These are phyloP conservation scores for Paraescarpia echinospica DNA, from an alignment of 1,140 invertebrate species.

Conservation along the genomic window DNA sequence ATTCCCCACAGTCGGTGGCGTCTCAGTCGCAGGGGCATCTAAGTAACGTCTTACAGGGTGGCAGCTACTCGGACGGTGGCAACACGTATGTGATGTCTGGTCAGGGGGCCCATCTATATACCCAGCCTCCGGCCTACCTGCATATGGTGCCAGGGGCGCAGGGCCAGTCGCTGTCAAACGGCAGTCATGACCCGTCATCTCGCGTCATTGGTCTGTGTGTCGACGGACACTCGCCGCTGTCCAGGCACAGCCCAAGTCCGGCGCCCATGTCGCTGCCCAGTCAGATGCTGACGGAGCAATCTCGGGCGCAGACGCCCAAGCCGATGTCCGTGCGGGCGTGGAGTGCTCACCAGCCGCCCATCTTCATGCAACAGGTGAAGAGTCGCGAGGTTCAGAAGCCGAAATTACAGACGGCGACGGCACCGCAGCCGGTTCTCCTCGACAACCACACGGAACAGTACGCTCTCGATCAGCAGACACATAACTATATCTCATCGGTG, in stretches of 20 bases:
- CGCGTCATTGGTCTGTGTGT: neutral
- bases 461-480: neutral
- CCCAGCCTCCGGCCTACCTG: neutral
- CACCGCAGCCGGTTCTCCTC: constrained; percentile 65
- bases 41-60: neutral
- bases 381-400: constrained; percentile 87
- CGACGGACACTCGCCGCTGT: constrained; percentile 70
- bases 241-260: constrained; percentile 75
- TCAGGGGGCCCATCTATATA: neutral
- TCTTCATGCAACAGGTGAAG: constrained; percentile 95
- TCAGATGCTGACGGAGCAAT: neutral
- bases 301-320: neutral
- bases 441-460: constrained; percentile 21
- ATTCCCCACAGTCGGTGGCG: neutral
- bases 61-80: neutral
- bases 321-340: constrained; percentile 51
- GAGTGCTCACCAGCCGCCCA: constrained; percentile 73
- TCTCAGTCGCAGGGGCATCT: neutral
- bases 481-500: constrained; percentile 73
- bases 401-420: constrained; percentile 87
- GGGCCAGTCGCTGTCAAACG: neutral
- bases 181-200: neutral
- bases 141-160: neutral
- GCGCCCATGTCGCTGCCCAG: neutral
- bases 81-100: neutral